Evolutionary conservation across 2,888 invertebrate genomes (phyloP).

Genomic region (Boloria euphrosyne): DNA sequence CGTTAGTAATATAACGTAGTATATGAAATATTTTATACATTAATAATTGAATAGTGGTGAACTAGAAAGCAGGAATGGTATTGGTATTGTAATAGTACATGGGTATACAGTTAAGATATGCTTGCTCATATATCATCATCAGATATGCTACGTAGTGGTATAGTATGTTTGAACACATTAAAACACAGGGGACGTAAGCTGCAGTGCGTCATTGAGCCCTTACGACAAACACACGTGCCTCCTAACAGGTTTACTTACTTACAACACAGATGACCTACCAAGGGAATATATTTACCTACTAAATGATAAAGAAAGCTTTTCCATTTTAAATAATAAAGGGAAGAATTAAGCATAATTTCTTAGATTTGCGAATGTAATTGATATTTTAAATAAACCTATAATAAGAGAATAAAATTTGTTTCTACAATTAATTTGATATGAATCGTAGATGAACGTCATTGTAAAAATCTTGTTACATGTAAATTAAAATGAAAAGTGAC

Average conservation of each 20-base stretch:
- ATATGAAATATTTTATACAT: too few species aligned
- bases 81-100: too few species aligned
- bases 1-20: too few species aligned
- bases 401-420: too few species aligned
- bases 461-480: constrained; percentile 2
- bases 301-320: neutral
- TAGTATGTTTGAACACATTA: constrained; percentile 13
- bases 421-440: neutral
- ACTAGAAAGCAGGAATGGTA: too few species aligned
- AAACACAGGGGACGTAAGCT: constrained; percentile 15
- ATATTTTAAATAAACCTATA: too few species aligned
- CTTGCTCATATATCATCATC: neutral
- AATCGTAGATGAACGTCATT: neutral
- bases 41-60: too few species aligned
- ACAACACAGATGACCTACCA: constrained; percentile 11
- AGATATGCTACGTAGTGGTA: neutral
- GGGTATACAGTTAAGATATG: too few species aligned
- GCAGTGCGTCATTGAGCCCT: constrained; percentile 15
- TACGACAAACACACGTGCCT: constrained; percentile 19
- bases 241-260: constrained; percentile 16
- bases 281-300: neutral
- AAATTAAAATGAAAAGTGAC: constrained; percentile 5
- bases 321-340: too few species aligned
- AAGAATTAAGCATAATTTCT: too few species aligned
- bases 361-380: too few species aligned